Percentiles rank a stretch among this genome's conserved stretches.
Evolutionary conservation across 2,797 vertebrate genomes (phyloP).

Genomic region (Kryptolebias ocellatus): DNA sequence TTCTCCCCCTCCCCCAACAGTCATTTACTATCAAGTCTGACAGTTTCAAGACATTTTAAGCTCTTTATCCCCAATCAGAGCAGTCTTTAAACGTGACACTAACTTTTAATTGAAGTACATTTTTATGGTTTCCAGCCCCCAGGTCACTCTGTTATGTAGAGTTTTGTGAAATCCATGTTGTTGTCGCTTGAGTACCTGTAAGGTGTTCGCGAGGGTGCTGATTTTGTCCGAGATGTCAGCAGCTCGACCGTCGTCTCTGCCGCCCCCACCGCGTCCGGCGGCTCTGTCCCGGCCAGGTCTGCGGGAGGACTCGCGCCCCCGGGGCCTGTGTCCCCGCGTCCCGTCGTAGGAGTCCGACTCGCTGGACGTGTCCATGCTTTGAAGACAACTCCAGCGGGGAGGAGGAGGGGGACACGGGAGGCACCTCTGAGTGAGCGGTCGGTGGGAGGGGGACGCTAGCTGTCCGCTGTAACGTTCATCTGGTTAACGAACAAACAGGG

Average conservation of each 20-base stretch:
- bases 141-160: too few species aligned
- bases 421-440: background rate
- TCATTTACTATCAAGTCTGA: too few species aligned
- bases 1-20: too few species aligned
- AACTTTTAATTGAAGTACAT: too few species aligned
- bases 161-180: too few species aligned
- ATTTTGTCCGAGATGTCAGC: slow-evolving; percentile 89
- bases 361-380: slow-evolving; percentile 88
- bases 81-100: too few species aligned
- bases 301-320: slow-evolving; percentile 74
- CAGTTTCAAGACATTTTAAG: too few species aligned
- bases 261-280: slow-evolving; percentile 24
- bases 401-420: too few species aligned
- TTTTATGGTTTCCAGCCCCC: too few species aligned
- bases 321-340: slow-evolving; percentile 57
- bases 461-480: slow-evolving; percentile 35
- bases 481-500: slow-evolving; percentile 33
- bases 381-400: background rate
- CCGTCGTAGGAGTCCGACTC: slow-evolving; percentile 85
- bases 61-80: too few species aligned
- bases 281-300: slow-evolving; percentile 49
- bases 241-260: slow-evolving; percentile 32
- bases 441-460: slow-evolving; percentile 14
- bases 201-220: slow-evolving; percentile 88
- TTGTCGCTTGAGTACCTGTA: slow-evolving; percentile 83